Evolutionary conservation across 2,888 invertebrate species (phyloP).

Genomic region (Platycheirus rosarum): DNA sequence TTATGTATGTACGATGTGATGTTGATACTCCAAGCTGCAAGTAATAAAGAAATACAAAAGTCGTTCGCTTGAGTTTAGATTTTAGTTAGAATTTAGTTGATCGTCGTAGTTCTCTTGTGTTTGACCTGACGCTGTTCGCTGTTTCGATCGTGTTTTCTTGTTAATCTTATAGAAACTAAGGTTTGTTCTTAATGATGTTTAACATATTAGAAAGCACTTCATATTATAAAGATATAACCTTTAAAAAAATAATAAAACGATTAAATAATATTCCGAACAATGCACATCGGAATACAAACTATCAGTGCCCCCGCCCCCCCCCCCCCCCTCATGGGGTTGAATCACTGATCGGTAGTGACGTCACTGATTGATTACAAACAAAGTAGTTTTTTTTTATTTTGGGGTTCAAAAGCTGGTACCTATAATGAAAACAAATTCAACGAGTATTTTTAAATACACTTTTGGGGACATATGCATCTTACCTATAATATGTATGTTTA

Average conservation of each 20-base stretch:
- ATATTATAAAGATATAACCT: too few species aligned
- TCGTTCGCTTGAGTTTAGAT: slow-evolving; percentile 6
- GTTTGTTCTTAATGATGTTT: slow-evolving; percentile 32
- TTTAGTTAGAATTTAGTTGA: slow-evolving; percentile 65
- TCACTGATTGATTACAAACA: slow-evolving; percentile 60
- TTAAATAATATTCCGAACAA: too few species aligned
- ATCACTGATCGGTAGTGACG: slow-evolving; percentile 7
- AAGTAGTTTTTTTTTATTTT: too few species aligned
- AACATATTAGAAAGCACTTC: too few species aligned
- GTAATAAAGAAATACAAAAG: neutral
- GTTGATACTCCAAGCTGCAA: slow-evolving; percentile 1
- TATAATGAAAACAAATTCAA: too few species aligned
- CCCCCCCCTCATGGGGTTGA: neutral
- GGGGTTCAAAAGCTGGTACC: too few species aligned
- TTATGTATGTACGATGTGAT: neutral
- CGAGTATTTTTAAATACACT: too few species aligned
- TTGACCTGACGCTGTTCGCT: slow-evolving; percentile 12
- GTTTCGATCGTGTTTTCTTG: neutral
- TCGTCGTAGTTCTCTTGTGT: slow-evolving; percentile 39
- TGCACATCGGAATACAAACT: too few species aligned
- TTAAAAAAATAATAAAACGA: too few species aligned
- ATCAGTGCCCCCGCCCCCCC: too few species aligned
- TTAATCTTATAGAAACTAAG: slow-evolving; percentile 15
- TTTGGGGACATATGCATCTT: too few species aligned
- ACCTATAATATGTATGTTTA: too few species aligned